These are phyloP conservation scores for Marcusenius ussheri DNA, from an alignment of 2,113 vertebrate species.

Conservation along the genomic window DNA sequence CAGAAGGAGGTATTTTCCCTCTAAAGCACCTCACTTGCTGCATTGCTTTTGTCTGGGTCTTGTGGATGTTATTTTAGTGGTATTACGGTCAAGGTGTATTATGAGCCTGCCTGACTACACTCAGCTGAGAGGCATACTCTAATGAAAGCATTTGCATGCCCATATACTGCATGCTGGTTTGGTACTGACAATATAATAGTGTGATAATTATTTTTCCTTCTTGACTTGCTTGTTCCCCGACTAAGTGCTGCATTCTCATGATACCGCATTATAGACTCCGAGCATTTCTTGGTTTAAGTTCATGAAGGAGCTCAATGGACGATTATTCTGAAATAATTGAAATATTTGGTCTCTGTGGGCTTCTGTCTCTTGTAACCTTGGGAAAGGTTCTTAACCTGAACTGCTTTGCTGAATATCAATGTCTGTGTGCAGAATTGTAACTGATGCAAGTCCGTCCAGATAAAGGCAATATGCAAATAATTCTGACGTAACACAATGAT, in stretches of 20 bases:
- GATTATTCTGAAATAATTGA: background rate
- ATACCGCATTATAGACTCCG: background rate
- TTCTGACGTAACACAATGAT: background rate
- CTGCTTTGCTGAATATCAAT: constrained; percentile 3
- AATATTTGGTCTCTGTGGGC: background rate
- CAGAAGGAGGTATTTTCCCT: background rate
- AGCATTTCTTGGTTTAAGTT: background rate
- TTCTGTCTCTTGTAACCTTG: background rate
- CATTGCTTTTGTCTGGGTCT: background rate
- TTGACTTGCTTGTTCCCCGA: background rate
- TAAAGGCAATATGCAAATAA: background rate
- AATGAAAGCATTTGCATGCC: background rate
- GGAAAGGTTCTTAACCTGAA: background rate
- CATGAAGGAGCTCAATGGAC: background rate
- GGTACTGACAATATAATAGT: background rate
- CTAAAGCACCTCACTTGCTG: background rate
- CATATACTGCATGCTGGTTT: background rate
- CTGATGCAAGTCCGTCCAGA: background rate
- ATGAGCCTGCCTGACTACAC: background rate
- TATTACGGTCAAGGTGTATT: background rate
- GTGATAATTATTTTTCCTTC: background rate
- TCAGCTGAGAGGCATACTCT: background rate
- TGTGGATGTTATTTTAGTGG: background rate
- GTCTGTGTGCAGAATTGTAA: background rate
- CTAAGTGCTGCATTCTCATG: background rate